These are phyloP conservation scores for Podargus strigoides DNA, from an alignment of 2,797 vertebrate genomes.

Conservation along the genomic window DNA sequence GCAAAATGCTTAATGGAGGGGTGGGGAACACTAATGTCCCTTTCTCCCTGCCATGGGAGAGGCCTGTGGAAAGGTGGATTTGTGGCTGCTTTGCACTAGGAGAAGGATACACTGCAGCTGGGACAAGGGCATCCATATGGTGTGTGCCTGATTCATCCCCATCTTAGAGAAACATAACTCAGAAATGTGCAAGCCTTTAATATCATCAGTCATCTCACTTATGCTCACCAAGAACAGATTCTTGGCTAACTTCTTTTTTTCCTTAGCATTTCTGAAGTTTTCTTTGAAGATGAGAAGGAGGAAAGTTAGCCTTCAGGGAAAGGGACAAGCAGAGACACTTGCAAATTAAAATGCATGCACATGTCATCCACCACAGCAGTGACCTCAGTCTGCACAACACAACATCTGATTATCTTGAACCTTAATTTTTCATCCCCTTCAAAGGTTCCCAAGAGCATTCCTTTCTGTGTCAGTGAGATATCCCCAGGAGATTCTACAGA, in stretches of 20 bases:
- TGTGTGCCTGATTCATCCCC: not conserved
- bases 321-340: conserved; percentile 35
- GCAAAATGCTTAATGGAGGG: not conserved
- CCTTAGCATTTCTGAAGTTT: not conserved
- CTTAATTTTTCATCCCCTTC: conserved; percentile 15
- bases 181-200: not conserved
- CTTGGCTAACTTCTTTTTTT: conserved; percentile 21
- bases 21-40: not conserved
- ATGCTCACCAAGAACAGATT: conserved; percentile 12
- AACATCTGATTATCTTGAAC: not conserved
- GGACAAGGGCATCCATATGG: not conserved
- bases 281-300: conserved; percentile 32
- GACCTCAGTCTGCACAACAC: not conserved
- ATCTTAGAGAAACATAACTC: conserved; percentile 13
- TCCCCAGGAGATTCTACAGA: not conserved
- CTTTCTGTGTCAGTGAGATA: not conserved
- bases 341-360: not conserved
- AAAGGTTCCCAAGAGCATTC: not conserved
- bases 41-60: not conserved
- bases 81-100: not conserved
- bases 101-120: not conserved
- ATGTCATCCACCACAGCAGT: not conserved
- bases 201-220: conserved; percentile 16
- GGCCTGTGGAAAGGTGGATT: not conserved
- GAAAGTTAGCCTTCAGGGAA: conserved; percentile 31